Evolutionary conservation across 2,888 invertebrate species (phyloP).

Genomic region (Clunio marinus): DNA sequence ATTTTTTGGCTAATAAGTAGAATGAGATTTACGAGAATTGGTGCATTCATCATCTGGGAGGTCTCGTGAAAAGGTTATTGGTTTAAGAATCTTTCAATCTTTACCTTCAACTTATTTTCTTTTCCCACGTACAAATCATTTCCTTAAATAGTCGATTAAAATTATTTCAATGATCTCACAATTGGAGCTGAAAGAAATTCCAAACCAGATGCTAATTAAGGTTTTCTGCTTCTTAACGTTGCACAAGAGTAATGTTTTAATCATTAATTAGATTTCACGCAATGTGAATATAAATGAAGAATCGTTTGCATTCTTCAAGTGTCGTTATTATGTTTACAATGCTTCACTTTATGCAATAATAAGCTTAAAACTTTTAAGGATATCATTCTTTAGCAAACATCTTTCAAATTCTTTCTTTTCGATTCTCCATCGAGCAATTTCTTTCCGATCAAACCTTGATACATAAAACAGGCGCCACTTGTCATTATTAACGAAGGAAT

Average conservation of each 20-base stretch:
- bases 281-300: conserved; percentile 31
- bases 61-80: conserved; percentile 23
- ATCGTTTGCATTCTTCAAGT: conserved; percentile 23
- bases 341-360: no score
- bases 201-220: conserved; percentile 14
- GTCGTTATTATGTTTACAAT: no score
- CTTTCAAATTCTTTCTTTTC: conserved; percentile 18
- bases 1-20: conserved; percentile 26
- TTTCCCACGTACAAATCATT: conserved; percentile 15
- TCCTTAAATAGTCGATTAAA: neutral
- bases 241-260: neutral
- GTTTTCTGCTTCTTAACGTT: neutral
- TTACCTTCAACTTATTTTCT: no score
- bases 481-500: conserved; percentile 36
- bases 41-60: conserved; percentile 13
- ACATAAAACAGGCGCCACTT: conserved; percentile 38
- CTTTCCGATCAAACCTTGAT: neutral
- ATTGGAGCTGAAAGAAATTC: neutral
- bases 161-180: neutral
- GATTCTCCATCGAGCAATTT: neutral
- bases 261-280: conserved; percentile 34
- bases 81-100: no score
- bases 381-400: no score
- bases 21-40: conserved; percentile 27
- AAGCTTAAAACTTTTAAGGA: no score